Percentiles rank a stretch among this genome's conserved stretches.
These are phyloP conservation scores for Diceros bicornis DNA, from an alignment of 2,797 vertebrate species.

Conservation along the genomic window DNA sequence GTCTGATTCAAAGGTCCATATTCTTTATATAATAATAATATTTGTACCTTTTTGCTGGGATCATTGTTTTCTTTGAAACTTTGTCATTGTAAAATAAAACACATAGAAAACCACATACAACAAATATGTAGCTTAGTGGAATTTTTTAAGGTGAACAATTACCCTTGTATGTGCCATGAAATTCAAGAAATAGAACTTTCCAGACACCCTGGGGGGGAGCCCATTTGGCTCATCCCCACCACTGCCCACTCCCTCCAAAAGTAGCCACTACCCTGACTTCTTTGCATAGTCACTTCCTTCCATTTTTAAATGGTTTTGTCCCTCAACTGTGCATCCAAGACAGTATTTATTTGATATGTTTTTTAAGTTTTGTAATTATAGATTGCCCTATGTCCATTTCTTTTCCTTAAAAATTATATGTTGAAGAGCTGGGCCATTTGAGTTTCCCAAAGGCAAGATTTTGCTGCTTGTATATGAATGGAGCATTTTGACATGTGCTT, in stretches of 20 bases:
- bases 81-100: conserved; percentile 49
- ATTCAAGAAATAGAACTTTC: neutral
- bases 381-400: neutral
- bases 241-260: neutral
- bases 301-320: neutral
- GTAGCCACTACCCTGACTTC: neutral
- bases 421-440: neutral
- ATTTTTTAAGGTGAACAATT: conserved; percentile 49
- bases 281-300: neutral
- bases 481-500: neutral
- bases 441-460: neutral
- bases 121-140: neutral
- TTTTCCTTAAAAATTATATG: neutral
- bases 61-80: conserved; percentile 24
- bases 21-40: neutral
- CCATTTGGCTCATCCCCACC: neutral
- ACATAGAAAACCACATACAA: neutral
- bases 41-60: neutral
- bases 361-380: neutral
- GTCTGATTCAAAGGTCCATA: neutral
- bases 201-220: neutral
- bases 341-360: neutral
- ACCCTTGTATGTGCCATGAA: neutral
- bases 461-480: neutral
- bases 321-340: neutral